Base-by-base conservation (phyloP, 1,140 invertebrate genomes). In the Formica exsecta region DNA sequence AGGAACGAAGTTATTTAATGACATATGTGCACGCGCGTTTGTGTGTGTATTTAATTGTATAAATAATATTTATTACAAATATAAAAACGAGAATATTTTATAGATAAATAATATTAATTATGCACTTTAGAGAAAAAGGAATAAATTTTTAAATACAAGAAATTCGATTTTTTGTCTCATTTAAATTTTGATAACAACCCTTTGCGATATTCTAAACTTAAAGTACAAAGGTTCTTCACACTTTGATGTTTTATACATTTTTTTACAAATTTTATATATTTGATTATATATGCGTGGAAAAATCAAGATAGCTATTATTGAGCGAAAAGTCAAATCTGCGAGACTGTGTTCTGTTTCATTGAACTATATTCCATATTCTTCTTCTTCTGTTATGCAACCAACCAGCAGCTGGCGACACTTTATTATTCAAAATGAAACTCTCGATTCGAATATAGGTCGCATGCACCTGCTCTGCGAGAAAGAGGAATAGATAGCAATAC, bases 351-450 rank as follows among this genome's bases (percentile, higher is more conserved):
- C 16, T 73, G 44, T 73, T 59, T 80, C 65, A 11, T 32, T 7
- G 25, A 71, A 81, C 48, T 59, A 5, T 11, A n/a, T 36, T 59
- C 25, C 38, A 48, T 73, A 59, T 73, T 81, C 54, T 73, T 41
- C 41, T 32, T 38, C 7, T n/a, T 29, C 25, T 74, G 73, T 62
- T 83, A 62, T 38, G 51, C 66, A 81, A 70, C 25, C 41, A 22
- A 57, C 41, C 32, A 7, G 64, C 66, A 81, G 66, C 66, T 70
- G 48, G 51, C 29, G 54, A 81, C 70, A 59, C 54, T 81, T 73
- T 81, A 68, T 81, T 81, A 61, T 73, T 81, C 66, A 81, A 81
- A 81, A 81, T 83, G 25, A 83, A 83, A 81, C 51, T 81, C 59
- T 73, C 11, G 68, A 29, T 73, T 29, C 36, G 41, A 83, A 74